Conservation (phyloP, 2,797 vertebrate genomes). For the Pangasius sanitwongsei region DNA sequence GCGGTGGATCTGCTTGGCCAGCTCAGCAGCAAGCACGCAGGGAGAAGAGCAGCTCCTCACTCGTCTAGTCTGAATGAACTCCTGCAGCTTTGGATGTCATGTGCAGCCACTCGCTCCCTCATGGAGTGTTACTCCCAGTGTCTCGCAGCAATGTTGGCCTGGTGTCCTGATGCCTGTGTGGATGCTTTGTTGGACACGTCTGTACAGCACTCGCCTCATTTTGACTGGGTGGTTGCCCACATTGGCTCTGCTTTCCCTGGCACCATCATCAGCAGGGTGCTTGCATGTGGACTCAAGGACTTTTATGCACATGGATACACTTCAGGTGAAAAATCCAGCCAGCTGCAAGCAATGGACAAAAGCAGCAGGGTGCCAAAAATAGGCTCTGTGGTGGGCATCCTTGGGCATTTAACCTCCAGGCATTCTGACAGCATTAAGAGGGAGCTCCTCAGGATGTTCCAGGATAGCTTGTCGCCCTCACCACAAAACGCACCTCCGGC, state of each 20-base stretch:
- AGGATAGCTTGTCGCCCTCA: conserved; percentile 81
- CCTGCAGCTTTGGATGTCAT: conserved; percentile 94
- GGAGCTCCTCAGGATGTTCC: conserved; percentile 92
- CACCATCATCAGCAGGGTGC: conserved; percentile 92
- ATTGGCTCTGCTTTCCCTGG: conserved; percentile 94
- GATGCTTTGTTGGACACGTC: conserved; percentile 92
- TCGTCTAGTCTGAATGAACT: conserved; percentile 89
- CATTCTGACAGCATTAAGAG: conserved; percentile 91
- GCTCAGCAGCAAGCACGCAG: conserved; percentile 90
- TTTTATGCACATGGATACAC: conserved; percentile 84
- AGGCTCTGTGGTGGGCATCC: conserved; percentile 91
- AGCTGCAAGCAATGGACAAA: conserved; percentile 66
- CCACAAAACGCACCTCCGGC: conserved; percentile 70
- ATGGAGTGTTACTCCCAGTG: conserved; percentile 96
- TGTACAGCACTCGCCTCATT: conserved; percentile 92
- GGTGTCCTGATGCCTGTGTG: conserved; percentile 92
- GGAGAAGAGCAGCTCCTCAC: conserved; percentile 83
- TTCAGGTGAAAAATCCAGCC: conserved; percentile 52
- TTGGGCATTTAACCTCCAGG: conserved; percentile 87
- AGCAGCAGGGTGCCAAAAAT: conserved; percentile 87
- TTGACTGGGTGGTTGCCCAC: conserved; percentile 98
- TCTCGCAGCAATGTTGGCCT: conserved; percentile 87
- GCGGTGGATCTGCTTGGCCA: conserved; percentile 93
- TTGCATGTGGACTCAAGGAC: conserved; percentile 93
- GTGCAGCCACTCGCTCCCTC: conserved; percentile 85